These are phyloP conservation scores for Pituophis catenifer DNA, from an alignment of 2,113 vertebrate species.

Conservation along the genomic window DNA sequence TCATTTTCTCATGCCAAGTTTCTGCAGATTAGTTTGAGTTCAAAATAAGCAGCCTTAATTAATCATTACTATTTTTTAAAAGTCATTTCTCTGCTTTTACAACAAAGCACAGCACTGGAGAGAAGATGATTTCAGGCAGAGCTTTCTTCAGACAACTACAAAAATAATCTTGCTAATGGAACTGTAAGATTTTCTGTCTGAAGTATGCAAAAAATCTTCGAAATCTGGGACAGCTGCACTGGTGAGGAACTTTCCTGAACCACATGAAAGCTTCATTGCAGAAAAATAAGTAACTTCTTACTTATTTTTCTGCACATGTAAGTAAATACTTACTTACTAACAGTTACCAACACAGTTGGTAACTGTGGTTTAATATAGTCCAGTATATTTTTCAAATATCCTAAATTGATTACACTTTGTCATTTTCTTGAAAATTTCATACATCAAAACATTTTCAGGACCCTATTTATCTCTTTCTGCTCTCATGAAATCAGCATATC, in stretches of 20 bases:
- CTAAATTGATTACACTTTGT: not conserved
- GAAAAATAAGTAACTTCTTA: not conserved
- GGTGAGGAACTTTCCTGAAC: not conserved
- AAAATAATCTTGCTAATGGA: conserved; percentile 28
- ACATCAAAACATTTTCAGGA: not conserved
- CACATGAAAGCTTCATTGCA: not conserved
- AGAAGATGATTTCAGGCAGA: not conserved
- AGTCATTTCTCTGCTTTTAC: not conserved
- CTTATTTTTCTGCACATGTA: not conserved
- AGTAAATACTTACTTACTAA: not conserved
- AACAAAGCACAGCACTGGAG: conserved; percentile 12
- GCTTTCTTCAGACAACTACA: conserved; percentile 1
- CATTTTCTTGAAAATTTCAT: not conserved
- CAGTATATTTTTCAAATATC: not conserved
- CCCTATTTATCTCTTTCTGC: not conserved
- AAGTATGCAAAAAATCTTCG: not conserved
- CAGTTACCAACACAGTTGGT: not conserved
- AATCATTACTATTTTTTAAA: conserved; percentile 9
- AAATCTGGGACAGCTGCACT: conserved; percentile 7
- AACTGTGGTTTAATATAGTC: not conserved
- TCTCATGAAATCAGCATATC: not conserved
- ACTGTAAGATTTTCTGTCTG: not conserved
- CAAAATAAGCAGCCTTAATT: conserved; percentile 2
- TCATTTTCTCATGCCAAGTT: not conserved
- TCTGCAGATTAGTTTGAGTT: not conserved